phyloP scores from a whole-genome alignment of 2,888 invertebrate species.

The Dilophus febrilis region DNA sequence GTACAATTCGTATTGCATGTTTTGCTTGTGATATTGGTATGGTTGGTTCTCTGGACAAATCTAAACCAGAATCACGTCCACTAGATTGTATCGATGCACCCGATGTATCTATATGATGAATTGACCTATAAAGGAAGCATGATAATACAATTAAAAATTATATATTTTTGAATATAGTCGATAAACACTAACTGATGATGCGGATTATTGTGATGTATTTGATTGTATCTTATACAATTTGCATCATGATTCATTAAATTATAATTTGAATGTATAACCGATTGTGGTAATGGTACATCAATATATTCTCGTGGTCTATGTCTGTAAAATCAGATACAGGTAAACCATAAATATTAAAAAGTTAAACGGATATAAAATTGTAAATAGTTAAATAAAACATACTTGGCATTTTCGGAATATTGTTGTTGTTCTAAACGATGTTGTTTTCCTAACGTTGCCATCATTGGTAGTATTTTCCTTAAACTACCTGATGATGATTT shows the following conservation, averaged over 20 bases:
- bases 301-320: conserved; percentile 27
- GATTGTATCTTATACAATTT: conserved; percentile 36
- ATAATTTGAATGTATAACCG: conserved; percentile 22
- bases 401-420: background rate
- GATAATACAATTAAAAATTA: background rate
- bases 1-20: conserved; percentile 8
- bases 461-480: background rate
- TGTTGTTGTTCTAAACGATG: background rate
- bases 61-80: conserved; percentile 67
- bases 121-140: conserved; percentile 18
- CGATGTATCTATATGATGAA: conserved; percentile 48
- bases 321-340: background rate
- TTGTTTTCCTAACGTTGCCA: too few species aligned
- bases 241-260: conserved; percentile 30
- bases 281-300: conserved; percentile 30
- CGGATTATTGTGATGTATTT: conserved; percentile 32
- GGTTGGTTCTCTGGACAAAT: conserved; percentile 24
- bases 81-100: conserved; percentile 68
- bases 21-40: conserved; percentile 9
- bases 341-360: background rate
- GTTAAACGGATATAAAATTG: background rate
- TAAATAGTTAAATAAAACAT: too few species aligned
- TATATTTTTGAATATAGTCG: background rate
- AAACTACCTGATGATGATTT: conserved; percentile 12
- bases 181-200: conserved; percentile 10